phyloP scores from a whole-genome alignment of 2,888 invertebrate genomes.

The Drosophila austrosaltans region DNA sequence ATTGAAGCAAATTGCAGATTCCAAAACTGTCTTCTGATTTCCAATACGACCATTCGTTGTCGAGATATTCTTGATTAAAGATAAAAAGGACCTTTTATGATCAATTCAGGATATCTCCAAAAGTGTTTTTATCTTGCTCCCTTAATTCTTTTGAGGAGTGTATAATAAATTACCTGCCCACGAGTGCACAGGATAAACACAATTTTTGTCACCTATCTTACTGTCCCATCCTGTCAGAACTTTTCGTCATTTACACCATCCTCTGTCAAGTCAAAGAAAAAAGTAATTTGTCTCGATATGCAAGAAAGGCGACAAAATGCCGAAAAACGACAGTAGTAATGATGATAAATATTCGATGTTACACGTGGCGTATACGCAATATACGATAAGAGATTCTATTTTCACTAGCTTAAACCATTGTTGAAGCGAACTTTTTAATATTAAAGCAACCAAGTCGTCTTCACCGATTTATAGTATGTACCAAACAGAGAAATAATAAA shows the following conservation, averaged over 20 bases:
- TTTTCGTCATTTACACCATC: conserved; percentile 12
- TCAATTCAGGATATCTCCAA: too few species aligned
- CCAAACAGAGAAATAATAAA: too few species aligned
- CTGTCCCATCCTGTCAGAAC: conserved; percentile 20
- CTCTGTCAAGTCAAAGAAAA: conserved; percentile 3
- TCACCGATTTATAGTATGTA: too few species aligned
- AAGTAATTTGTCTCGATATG: conserved; percentile 38
- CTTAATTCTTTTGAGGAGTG: neutral
- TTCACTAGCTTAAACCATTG: neutral
- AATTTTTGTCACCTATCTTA: conserved; percentile 2
- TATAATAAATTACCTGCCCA: conserved; percentile 56
- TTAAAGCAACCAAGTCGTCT: neutral
- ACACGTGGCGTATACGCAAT: conserved; percentile 42
- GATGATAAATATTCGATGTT: conserved; percentile 17
- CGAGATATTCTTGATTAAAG: too few species aligned
- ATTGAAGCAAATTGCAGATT: too few species aligned
- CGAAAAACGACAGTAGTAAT: neutral
- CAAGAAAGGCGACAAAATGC: conserved; percentile 5
- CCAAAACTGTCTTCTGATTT: too few species aligned
- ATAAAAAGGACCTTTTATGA: too few species aligned
- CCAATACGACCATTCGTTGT: too few species aligned
- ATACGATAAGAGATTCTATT: neutral
- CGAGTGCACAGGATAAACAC: conserved; percentile 45
- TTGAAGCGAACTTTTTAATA: neutral
- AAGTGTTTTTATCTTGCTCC: too few species aligned